These are phyloP conservation scores for Pipistrellus pygmaeus DNA, from an alignment of 2,797 vertebrate species.

Conservation along the genomic window DNA sequence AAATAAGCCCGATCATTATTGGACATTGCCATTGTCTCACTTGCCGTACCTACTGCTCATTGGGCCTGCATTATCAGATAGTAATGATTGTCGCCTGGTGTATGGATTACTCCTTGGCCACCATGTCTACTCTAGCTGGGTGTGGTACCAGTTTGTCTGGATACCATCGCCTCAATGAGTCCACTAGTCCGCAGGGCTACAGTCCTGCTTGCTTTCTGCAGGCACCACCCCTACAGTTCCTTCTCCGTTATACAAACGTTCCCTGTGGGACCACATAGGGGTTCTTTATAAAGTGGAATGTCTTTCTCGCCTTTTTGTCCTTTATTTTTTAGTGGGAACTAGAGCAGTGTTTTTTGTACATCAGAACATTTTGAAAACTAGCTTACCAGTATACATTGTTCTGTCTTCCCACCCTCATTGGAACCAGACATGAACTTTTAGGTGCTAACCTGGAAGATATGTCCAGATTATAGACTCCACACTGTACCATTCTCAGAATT, in stretches of 20 bases:
- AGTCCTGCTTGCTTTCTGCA: neutral
- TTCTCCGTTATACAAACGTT: neutral
- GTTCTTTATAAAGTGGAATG: neutral
- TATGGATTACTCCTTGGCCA: neutral
- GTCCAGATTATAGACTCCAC: neutral
- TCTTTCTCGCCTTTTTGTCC: neutral
- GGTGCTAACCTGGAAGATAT: neutral
- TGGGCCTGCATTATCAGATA: neutral
- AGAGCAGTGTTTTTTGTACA: slow-evolving; percentile 15
- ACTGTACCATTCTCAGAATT: slow-evolving; percentile 12
- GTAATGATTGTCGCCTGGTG: neutral
- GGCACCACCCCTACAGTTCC: neutral
- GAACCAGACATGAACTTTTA: neutral
- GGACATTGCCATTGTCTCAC: neutral
- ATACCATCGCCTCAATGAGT: neutral
- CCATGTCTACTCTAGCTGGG: neutral
- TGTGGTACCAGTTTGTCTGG: neutral
- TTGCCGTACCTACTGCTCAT: neutral
- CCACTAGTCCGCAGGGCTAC: neutral
- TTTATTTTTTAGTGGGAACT: slow-evolving; percentile 15
- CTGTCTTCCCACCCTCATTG: neutral
- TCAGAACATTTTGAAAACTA: slow-evolving; percentile 43
- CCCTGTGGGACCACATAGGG: neutral
- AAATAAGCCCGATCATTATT: neutral
- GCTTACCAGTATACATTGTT: slow-evolving; percentile 8